Evolutionary conservation across 2,113 vertebrate species (phyloP).

Genomic region (Nyctereutes procyonoides): DNA sequence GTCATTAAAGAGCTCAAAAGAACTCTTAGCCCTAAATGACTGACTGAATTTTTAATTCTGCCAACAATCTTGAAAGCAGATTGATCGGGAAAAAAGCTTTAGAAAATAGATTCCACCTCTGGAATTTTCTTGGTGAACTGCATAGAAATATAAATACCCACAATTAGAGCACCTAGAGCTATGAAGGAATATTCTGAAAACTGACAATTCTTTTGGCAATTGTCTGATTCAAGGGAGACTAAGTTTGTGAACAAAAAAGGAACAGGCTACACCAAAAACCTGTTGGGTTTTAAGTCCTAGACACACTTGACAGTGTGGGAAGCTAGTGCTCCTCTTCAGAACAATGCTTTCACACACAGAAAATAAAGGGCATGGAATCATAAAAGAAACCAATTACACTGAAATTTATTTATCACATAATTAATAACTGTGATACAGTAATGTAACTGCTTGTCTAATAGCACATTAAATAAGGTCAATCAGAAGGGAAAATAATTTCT

Average conservation of each 20-base stretch:
- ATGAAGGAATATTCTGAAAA: background rate
- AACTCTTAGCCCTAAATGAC: background rate
- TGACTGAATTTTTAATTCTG: background rate
- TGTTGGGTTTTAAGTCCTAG: background rate
- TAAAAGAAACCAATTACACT: background rate
- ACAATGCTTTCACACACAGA: background rate
- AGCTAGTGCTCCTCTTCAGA: background rate
- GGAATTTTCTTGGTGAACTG: background rate
- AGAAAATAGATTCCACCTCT: background rate
- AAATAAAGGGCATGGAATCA: background rate
- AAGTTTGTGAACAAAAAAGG: background rate
- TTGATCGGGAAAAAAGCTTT: background rate
- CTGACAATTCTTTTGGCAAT: background rate
- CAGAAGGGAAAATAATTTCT: slow-evolving; percentile 9
- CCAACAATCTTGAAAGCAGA: background rate
- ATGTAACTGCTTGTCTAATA: background rate
- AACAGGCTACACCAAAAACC: background rate
- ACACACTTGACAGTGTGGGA: background rate
- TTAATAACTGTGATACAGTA: background rate
- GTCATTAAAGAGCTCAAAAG: slow-evolving; percentile 9
- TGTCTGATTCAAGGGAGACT: background rate
- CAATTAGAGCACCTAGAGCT: background rate
- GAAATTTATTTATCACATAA: background rate
- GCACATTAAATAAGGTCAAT: background rate
- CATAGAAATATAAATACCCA: background rate